Evolutionary conservation across 2,113 vertebrate species (phyloP).

Genomic region (Aspidoscelis tigris): DNA sequence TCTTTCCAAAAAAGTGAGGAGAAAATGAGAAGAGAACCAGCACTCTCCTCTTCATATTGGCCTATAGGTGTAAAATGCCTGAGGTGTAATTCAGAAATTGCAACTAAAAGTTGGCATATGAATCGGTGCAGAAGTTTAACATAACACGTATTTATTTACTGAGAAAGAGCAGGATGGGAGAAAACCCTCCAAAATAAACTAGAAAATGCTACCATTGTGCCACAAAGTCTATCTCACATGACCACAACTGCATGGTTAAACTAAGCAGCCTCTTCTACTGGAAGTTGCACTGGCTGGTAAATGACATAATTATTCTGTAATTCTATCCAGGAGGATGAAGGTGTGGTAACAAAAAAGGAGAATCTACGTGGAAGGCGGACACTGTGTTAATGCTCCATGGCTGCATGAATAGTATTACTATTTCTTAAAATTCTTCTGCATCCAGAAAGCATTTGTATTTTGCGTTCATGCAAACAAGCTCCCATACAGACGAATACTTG

Average conservation of each 20-base stretch:
- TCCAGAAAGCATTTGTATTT: conserved; percentile 15
- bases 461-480: background rate
- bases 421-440: background rate
- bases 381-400: background rate
- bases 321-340: background rate
- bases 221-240: background rate
- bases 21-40: conserved; percentile 59
- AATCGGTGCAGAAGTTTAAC: conserved; percentile 64
- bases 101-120: conserved; percentile 70
- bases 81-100: conserved; percentile 68
- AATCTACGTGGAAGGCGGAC: background rate
- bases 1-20: conserved; percentile 67
- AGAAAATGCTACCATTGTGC: background rate
- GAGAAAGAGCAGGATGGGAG: background rate
- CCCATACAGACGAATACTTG: conserved; percentile 30
- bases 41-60: conserved; percentile 68
- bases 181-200: conserved; percentile 39
- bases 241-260: conserved; percentile 28
- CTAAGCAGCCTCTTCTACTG: background rate
- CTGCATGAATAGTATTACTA: background rate
- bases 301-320: conserved; percentile 17
- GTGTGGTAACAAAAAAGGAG: background rate
- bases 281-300: background rate
- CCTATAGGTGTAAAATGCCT: conserved; percentile 63
- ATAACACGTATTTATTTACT: conserved; percentile 40